Evolutionary conservation across 2,888 invertebrate genomes (phyloP).

Genomic region (Sinentomon sp.): DNA sequence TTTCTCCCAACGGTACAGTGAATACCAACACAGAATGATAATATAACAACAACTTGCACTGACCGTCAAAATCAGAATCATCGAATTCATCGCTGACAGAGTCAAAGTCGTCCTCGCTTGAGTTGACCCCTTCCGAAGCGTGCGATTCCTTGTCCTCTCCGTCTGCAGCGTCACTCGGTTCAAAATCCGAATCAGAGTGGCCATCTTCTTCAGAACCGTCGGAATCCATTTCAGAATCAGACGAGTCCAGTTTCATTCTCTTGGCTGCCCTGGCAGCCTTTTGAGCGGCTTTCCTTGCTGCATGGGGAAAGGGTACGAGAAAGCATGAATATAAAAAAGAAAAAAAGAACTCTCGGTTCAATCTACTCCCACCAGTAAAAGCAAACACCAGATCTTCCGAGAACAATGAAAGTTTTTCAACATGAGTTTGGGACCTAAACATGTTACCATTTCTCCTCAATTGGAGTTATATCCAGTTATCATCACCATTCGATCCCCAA

Average conservation of each 20-base stretch:
- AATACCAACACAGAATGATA: too few relatives aligned
- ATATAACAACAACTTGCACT: too few relatives aligned
- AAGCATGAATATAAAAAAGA: not conserved
- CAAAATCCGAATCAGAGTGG: constrained; percentile 11
- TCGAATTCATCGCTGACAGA: constrained; percentile 30
- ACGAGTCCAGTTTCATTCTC: constrained; percentile 25
- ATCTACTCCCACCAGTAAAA: too few relatives aligned
- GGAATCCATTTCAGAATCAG: too few relatives aligned
- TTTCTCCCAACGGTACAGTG: too few relatives aligned
- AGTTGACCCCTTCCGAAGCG: constrained; percentile 10
- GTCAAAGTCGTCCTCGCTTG: constrained; percentile 25
- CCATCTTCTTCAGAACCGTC: constrained; percentile 12
- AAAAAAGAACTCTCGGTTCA: too few relatives aligned
- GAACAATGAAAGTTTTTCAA: too few relatives aligned
- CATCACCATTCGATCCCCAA: too few relatives aligned
- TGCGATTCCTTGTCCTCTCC: not conserved
- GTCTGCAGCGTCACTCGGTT: constrained; percentile 1
- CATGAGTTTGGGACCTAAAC: too few relatives aligned
- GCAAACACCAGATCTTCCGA: too few relatives aligned
- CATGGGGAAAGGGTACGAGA: constrained; percentile 6
- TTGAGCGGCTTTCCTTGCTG: constrained; percentile 30
- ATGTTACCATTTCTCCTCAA: too few relatives aligned
- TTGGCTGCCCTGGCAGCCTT: constrained; percentile 26
- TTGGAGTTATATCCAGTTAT: too few relatives aligned
- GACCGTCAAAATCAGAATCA: constrained; percentile 21